These are phyloP conservation scores for Drosophila lutescens DNA, from an alignment of 2,888 invertebrate genomes.

Conservation along the genomic window DNA sequence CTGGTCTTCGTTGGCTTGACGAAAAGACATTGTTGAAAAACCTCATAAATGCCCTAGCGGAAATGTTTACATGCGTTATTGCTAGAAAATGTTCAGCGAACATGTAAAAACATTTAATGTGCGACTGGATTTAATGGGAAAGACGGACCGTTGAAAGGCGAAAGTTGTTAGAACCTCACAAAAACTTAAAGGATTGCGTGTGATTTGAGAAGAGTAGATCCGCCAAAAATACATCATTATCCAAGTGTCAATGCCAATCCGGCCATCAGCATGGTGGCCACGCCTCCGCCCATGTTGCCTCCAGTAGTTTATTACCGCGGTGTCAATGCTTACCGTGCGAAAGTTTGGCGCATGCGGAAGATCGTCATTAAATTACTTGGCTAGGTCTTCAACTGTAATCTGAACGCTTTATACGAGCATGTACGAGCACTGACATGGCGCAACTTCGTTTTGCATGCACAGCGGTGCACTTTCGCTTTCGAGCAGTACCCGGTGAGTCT, in stretches of 20 bases:
- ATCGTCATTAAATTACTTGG: constrained; percentile 63
- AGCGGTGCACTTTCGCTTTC: constrained; percentile 67
- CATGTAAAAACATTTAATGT: constrained; percentile 5
- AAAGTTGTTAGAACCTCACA: constrained; percentile 11
- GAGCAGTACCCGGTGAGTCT: constrained; percentile 45
- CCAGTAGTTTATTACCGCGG: constrained; percentile 3
- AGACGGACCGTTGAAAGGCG: neutral
- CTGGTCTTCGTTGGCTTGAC: neutral
- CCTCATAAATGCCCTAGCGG: constrained; percentile 3
- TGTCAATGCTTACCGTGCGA: constrained; percentile 65
- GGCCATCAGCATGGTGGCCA: constrained; percentile 11
- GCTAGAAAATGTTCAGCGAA: constrained; percentile 14
- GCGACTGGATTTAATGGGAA: constrained; percentile 12
- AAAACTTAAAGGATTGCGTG: neutral
- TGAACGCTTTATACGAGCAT: constrained; percentile 39
- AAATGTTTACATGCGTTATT: constrained; percentile 31
- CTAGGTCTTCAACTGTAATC: constrained; percentile 52
- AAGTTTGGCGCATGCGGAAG: constrained; percentile 60
- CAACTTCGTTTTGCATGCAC: constrained; percentile 47
- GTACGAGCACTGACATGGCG: constrained; percentile 41
- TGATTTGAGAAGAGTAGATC: neutral
- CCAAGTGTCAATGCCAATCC: constrained; percentile 54
- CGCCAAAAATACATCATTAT: neutral
- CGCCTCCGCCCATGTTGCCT: neutral
- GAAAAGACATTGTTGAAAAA: neutral